Conservation (phyloP, 2,888 invertebrate genomes). For the Acanthosepion pharaonis region DNA sequence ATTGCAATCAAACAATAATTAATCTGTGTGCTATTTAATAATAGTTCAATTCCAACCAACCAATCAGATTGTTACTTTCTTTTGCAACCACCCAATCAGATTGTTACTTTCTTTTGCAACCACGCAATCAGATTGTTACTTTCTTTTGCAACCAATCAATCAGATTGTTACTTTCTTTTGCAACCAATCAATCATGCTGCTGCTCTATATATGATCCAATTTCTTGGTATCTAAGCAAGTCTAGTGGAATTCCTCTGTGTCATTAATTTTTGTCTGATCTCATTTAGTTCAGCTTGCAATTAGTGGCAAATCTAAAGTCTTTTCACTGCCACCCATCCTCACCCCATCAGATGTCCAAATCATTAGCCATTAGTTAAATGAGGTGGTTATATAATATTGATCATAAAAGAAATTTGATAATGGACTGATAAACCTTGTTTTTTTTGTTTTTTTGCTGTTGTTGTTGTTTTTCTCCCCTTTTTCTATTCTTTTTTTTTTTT, state of each 20-base stretch:
- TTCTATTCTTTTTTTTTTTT: too few relatives aligned
- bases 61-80: not conserved
- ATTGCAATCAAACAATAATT: too few relatives aligned
- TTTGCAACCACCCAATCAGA: too few relatives aligned
- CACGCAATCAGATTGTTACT: too few relatives aligned
- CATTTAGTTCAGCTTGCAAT: not conserved
- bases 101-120: too few relatives aligned
- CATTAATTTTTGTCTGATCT: not conserved
- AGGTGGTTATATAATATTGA: not conserved
- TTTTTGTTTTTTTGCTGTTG: not conserved
- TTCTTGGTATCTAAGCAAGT: not conserved
- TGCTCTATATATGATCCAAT: not conserved
- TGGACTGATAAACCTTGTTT: not conserved
- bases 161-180: not conserved
- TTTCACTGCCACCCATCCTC: not conserved
- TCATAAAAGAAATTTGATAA: not conserved
- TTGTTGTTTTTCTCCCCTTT: not conserved
- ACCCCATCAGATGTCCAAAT: not conserved
- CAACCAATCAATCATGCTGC: slow-evolving; percentile 7
- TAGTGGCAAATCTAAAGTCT: not conserved
- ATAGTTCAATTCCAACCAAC: not conserved
- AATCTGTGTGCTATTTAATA: not conserved
- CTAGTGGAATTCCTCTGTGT: too few relatives aligned
- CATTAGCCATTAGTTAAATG: not conserved
- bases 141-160: too few relatives aligned